Base-by-base conservation (phyloP, 1,140 invertebrate genomes). In the Frieseomelitta varia region DNA sequence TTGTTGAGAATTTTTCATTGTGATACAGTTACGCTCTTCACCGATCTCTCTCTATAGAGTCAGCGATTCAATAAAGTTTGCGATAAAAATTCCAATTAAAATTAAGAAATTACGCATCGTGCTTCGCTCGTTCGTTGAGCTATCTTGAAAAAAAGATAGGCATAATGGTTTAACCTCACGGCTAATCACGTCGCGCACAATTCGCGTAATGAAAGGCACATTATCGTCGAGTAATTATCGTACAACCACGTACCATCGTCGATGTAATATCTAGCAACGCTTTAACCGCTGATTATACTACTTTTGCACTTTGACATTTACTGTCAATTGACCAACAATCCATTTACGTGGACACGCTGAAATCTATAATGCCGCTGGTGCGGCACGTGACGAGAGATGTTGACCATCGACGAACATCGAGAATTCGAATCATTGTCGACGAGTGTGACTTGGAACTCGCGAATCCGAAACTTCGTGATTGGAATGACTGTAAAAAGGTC, bases 251-350 rank as follows among this genome's bases (percentile, higher is more conserved):
- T 11, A 24, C 47, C n/a, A 19, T 15, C 27, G n/a, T 30, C 39
- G 27, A 78, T 24, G 47, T 53, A 55, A 53, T 4, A 27, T 67
- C 21, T 19, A 27, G n/a, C 53, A 74, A 74, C 72, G 51, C 51
- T 39, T 63, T 51, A 47, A 27, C 75, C 63, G n/a, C 27, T 67
- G 71, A 56, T 56, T 15, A 58, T 30, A 47, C 71, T 53, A n/a
- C 27, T 58, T 58, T 27, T n/a, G 6, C 17, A 24, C 78, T 53
- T 79, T 79, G 63, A 65, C 27, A 68, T 68, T 67, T 68, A n/a
- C 47, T 19, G 77, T 79, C 47, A 79, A 79, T 79, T 65, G 24
- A 11, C 24, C 24, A 56, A 47, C 39, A 58, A 61, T 76, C 30
- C 34, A 68, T 53, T 79, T 79, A 79, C 8, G 47, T n/a, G 65